Percentiles rank a stretch among this genome's conserved stretches.
Conservation (phyloP, 2,888 invertebrate genomes). For the Amphiduros pacificus region DNA sequence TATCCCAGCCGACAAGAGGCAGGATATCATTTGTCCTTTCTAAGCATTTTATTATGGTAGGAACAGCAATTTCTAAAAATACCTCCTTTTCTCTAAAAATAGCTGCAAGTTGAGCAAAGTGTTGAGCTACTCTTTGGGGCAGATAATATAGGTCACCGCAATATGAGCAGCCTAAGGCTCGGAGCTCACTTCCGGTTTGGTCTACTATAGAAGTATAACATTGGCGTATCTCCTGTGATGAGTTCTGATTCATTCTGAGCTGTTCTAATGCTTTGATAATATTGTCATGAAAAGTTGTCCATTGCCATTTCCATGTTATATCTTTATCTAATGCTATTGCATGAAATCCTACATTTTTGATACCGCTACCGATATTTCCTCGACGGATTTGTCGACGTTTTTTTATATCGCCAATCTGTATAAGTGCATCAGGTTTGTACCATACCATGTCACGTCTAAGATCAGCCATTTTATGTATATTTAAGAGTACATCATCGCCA, state of each 20-base stretch:
- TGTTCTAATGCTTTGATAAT: constrained; percentile 13
- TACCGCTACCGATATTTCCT: constrained; percentile 32
- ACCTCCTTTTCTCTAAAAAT: constrained; percentile 26
- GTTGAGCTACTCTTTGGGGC: constrained; percentile 20
- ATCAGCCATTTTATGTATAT: constrained; percentile 7
- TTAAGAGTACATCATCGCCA: constrained; percentile 30
- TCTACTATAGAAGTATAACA: constrained; percentile 20
- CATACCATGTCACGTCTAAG: constrained; percentile 16
- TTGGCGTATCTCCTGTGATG: constrained; percentile 1
- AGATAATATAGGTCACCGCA: constrained; percentile 32
- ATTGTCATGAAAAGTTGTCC: constrained; percentile 25
- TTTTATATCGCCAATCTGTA: constrained; percentile 25
- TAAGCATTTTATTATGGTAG: constrained; percentile 27
- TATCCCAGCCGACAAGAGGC: constrained; percentile 15
- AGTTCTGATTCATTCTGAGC: background rate
- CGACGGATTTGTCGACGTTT: constrained; percentile 26
- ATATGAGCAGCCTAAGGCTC: constrained; percentile 27
- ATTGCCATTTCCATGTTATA: constrained; percentile 26
- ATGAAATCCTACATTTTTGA: too few species aligned
- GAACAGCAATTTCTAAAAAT: constrained; percentile 33
- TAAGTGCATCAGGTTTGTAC: constrained; percentile 22
- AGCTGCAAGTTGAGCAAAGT: constrained; percentile 20
- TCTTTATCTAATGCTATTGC: too few species aligned
- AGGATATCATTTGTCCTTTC: constrained; percentile 11
- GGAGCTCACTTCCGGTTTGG: constrained; percentile 22